phyloP scores from a whole-genome alignment of 2,888 invertebrate species.

The Phengaris arion region DNA sequence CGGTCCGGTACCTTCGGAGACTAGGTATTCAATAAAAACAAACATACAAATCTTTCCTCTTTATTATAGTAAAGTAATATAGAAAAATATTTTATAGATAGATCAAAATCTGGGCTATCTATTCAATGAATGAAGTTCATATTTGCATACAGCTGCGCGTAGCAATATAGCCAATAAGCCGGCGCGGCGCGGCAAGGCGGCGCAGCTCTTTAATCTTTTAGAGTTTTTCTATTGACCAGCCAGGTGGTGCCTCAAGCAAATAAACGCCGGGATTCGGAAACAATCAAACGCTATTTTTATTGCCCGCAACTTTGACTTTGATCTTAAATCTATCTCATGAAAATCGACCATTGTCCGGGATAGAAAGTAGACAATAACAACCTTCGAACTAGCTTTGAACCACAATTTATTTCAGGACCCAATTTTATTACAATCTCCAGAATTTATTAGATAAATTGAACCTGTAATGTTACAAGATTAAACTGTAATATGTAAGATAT shows the following conservation, averaged over 20 bases:
- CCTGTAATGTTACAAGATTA: not conserved
- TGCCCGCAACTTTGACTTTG: conserved; percentile 14
- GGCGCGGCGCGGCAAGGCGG: not conserved
- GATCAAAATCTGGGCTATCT: not conserved
- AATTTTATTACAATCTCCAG: not conserved
- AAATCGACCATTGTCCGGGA: not conserved
- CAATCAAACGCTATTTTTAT: conserved; percentile 1
- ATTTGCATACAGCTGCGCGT: not conserved
- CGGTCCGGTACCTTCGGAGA: no score
- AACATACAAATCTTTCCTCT: no score
- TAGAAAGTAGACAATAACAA: not conserved
- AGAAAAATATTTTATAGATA: not conserved
- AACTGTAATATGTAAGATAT: not conserved
- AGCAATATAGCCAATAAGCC: not conserved
- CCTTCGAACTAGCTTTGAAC: not conserved
- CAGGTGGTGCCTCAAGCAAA: conserved; percentile 2
- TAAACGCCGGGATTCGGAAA: not conserved
- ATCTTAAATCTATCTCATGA: conserved; percentile 7
- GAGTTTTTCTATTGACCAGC: conserved; percentile 1
- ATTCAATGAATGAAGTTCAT: not conserved
- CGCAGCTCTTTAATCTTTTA: conserved; percentile 3
- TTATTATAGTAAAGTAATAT: not conserved
- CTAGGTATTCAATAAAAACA: no score
- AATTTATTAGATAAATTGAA: not conserved
- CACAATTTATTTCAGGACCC: not conserved